phyloP scores from a whole-genome alignment of 2,797 vertebrate genomes.

The Onychomys leucogaster region DNA sequence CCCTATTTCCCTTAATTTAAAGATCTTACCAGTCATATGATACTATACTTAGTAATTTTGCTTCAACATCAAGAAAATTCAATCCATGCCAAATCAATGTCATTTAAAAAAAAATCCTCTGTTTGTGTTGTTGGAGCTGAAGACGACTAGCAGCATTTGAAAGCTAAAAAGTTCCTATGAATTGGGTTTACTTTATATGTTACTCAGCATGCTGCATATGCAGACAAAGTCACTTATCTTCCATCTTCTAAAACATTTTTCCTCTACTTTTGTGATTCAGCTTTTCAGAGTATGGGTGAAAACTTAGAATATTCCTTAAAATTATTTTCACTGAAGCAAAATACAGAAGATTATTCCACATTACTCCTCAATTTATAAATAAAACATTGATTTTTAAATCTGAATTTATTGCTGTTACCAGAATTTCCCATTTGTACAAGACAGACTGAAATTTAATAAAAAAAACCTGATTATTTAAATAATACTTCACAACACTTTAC shows the following conservation, averaged over 20 bases:
- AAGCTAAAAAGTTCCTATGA: slow-evolving; percentile 32
- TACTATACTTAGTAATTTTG: neutral
- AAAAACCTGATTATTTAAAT: slow-evolving; percentile 46
- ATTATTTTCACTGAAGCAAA: slow-evolving; percentile 22
- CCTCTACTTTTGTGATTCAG: slow-evolving; percentile 18
- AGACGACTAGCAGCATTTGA: slow-evolving; percentile 44
- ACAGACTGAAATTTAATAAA: slow-evolving; percentile 48
- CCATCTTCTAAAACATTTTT: slow-evolving; percentile 19
- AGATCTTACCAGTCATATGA: neutral
- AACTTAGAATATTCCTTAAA: slow-evolving; percentile 29
- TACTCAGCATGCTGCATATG: slow-evolving; percentile 23
- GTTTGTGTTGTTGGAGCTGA: slow-evolving; percentile 14
- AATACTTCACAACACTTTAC: neutral
- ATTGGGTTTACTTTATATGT: slow-evolving; percentile 71
- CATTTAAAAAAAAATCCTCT: neutral
- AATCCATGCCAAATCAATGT: neutral
- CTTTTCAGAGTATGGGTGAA: slow-evolving; percentile 19
- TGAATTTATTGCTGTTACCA: slow-evolving; percentile 6
- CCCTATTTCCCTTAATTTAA: neutral
- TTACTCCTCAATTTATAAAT: slow-evolving; percentile 30
- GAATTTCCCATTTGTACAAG: slow-evolving; percentile 40
- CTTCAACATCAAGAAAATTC: neutral
- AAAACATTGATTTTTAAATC: slow-evolving; percentile 19
- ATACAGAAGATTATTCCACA: neutral
- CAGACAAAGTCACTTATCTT: slow-evolving; percentile 54